Conservation (phyloP, 2,797 vertebrate genomes). For the Argentina silus region DNA sequence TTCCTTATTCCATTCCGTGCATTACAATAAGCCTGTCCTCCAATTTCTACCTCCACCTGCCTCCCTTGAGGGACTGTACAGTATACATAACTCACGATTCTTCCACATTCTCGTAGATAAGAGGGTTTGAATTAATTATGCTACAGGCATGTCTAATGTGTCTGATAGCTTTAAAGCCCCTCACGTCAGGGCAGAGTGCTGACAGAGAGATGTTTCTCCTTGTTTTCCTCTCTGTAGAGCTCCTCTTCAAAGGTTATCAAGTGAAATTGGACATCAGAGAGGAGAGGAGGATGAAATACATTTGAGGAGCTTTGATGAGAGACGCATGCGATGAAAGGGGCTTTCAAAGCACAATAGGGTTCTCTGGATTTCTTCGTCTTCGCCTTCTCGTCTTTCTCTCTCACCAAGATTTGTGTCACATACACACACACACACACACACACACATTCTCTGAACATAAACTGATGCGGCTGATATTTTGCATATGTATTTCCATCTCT, state of each 20-base stretch:
- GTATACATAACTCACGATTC: conserved; percentile 33
- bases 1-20: no score
- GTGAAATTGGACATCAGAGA: conserved; percentile 56
- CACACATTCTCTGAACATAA: no score
- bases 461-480: not conserved
- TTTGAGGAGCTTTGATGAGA: conserved; percentile 67
- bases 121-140: conserved; percentile 70
- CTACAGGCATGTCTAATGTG: conserved; percentile 47
- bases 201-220: conserved; percentile 63
- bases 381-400: conserved; percentile 17
- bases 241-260: conserved; percentile 69
- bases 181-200: conserved; percentile 47
- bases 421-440: not conserved
- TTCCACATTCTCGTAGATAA: conserved; percentile 61
- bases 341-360: conserved; percentile 68
- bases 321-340: conserved; percentile 58
- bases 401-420: conserved; percentile 33
- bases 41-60: no score
- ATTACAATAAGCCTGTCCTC: no score
- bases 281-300: conserved; percentile 59
- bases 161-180: conserved; percentile 50
- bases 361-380: conserved; percentile 18
- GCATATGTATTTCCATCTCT: not conserved
- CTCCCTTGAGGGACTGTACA: not conserved
- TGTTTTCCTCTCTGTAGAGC: conserved; percentile 49